Evolutionary conservation across 1,140 invertebrate genomes (phyloP).

Genomic region (Episyrphus balteatus): DNA sequence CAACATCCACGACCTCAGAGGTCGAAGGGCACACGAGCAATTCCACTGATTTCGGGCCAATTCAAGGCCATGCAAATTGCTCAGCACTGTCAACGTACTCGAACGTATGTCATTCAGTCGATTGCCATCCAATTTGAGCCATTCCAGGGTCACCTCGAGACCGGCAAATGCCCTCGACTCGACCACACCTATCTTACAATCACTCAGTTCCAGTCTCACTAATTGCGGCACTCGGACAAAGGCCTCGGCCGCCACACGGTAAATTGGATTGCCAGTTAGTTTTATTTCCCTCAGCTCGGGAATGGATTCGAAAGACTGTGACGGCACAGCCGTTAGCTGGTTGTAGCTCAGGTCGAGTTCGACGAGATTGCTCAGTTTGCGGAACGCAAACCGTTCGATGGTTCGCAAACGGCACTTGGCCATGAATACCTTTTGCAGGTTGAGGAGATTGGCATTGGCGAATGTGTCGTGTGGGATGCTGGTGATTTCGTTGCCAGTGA

Average conservation of each 20-base stretch:
- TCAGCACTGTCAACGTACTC: conserved; percentile 50
- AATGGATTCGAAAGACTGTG: conserved; percentile 55
- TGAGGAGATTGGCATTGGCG: conserved; percentile 54
- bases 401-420: conserved; percentile 49
- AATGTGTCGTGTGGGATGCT: conserved; percentile 58
- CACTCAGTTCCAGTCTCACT: conserved; percentile 58
- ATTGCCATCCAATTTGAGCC: conserved; percentile 66
- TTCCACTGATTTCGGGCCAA: conserved; percentile 70
- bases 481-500: conserved; percentile 59
- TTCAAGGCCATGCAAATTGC: conserved; percentile 60
- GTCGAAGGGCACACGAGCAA: conserved; percentile 64
- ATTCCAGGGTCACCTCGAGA: conserved; percentile 56
- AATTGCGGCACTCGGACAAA: conserved; percentile 57
- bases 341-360: conserved; percentile 71
- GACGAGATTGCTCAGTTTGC: conserved; percentile 59
- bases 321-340: conserved; percentile 52
- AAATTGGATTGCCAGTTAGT: conserved; percentile 61
- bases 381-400: conserved; percentile 53
- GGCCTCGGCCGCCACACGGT: conserved; percentile 53
- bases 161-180: conserved; percentile 59
- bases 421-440: conserved; percentile 67
- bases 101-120: conserved; percentile 51
- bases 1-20: conserved; percentile 65
- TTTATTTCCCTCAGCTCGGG: conserved; percentile 63
- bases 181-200: conserved; percentile 53